Conservation (phyloP, 2,888 invertebrate species). For the Thelaira solivaga region DNA sequence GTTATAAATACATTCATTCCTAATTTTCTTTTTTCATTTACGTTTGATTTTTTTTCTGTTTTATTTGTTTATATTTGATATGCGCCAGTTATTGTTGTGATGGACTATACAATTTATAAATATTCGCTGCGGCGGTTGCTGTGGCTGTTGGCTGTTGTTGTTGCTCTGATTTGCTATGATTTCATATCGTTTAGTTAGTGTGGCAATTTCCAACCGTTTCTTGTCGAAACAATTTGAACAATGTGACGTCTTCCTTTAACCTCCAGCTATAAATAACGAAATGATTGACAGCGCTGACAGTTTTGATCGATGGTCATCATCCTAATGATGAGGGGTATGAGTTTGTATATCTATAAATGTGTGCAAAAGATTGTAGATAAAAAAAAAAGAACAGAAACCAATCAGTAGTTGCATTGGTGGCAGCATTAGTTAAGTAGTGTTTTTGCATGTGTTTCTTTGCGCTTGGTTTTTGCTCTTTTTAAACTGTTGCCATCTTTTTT, state of each 20-base stretch:
- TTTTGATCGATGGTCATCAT: constrained; percentile 75
- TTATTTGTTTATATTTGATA: constrained; percentile 18
- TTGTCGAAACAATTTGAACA: constrained; percentile 68
- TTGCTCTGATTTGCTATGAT: constrained; percentile 58
- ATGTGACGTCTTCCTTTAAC: constrained; percentile 73
- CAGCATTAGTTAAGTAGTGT: constrained; percentile 35
- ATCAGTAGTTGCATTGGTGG: constrained; percentile 20
- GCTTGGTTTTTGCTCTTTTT: constrained; percentile 25
- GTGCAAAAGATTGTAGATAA: neutral
- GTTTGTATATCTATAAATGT: neutral
- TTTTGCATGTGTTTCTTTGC: constrained; percentile 33
- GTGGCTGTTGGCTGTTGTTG: constrained; percentile 30
- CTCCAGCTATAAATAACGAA: constrained; percentile 72
- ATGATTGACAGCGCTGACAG: constrained; percentile 75
- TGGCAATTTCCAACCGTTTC: constrained; percentile 63
- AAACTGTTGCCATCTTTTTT: constrained; percentile 13
- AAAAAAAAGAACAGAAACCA: neutral
- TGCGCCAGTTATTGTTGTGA: constrained; percentile 47
- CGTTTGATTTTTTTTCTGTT: neutral
- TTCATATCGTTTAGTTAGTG: constrained; percentile 48
- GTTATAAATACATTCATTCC: neutral
- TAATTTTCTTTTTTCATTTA: neutral
- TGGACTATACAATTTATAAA: neutral
- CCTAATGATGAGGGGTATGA: constrained; percentile 45
- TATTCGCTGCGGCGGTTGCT: constrained; percentile 9